Percentiles rank a stretch among this genome's conserved stretches.
Conservation (phyloP, 2,888 invertebrate genomes). For the Leptopterna dolabrata region DNA sequence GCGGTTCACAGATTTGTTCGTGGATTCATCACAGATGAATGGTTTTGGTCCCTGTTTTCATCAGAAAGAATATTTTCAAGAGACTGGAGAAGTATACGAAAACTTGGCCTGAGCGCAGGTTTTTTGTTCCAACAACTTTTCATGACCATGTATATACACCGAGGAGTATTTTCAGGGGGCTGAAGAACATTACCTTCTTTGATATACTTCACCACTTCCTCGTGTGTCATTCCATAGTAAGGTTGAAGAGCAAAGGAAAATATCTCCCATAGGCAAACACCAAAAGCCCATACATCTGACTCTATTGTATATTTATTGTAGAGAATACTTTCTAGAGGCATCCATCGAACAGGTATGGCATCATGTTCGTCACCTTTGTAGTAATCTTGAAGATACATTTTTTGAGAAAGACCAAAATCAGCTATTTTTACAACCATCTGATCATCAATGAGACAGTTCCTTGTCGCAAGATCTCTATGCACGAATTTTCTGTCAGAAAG, state of each 20-base stretch:
- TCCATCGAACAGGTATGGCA: constrained; percentile 97
- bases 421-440: constrained; percentile 96
- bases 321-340: constrained; percentile 95
- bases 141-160: constrained; percentile 91
- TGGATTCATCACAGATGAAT: constrained; percentile 9
- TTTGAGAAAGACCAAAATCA: constrained; percentile 95
- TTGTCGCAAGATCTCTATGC: constrained; percentile 93
- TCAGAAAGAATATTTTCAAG: constrained; percentile 73
- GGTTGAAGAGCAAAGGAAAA: constrained; percentile 96
- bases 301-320: constrained; percentile 96
- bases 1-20: constrained; percentile 18
- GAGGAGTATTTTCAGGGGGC: constrained; percentile 90
- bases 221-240: constrained; percentile 96
- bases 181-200: constrained; percentile 92
- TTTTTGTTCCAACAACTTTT: constrained; percentile 92
- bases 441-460: constrained; percentile 95
- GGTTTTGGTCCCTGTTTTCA: constrained; percentile 32
- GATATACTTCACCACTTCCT: constrained; percentile 93
- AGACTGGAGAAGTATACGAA: constrained; percentile 83
- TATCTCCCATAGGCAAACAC: constrained; percentile 96
- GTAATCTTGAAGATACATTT: constrained; percentile 94
- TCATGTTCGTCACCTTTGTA: constrained; percentile 96
- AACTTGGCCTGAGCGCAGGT: constrained; percentile 86
- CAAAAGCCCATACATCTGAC: constrained; percentile 98
- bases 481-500: constrained; percentile 94